These are phyloP conservation scores for Helicoverpa zea DNA, from an alignment of 1,140 invertebrate species.

Conservation along the genomic window DNA sequence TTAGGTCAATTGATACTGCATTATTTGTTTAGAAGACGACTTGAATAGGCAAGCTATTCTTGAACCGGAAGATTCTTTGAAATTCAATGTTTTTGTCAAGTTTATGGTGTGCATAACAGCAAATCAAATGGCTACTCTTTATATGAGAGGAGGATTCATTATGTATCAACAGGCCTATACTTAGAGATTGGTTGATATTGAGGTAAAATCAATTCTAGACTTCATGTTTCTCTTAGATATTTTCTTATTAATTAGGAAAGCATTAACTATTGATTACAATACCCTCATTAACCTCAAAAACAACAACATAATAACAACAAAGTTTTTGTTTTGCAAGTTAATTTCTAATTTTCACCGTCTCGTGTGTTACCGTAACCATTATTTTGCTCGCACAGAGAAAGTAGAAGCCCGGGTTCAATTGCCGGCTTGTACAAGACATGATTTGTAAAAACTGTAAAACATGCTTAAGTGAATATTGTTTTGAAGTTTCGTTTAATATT, in stretches of 20 bases:
- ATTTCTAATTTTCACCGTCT: constrained; percentile 71
- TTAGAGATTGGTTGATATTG: too few relatives aligned
- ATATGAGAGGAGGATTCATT: too few relatives aligned
- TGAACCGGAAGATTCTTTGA: too few relatives aligned
- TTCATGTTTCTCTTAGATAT: too few relatives aligned
- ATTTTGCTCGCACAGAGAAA: constrained; percentile 68
- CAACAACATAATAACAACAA: constrained; percentile 16
- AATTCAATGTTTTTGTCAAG: too few relatives aligned
- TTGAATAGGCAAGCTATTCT: too few relatives aligned
- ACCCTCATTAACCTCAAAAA: not conserved
- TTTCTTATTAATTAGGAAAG: too few relatives aligned
- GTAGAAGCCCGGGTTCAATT: constrained; percentile 40
- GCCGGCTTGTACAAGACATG: constrained; percentile 18
- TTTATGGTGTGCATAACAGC: not conserved
- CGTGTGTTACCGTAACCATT: constrained; percentile 64
- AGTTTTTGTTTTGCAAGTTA: constrained; percentile 40
- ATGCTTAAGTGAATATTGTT: constrained; percentile 27
- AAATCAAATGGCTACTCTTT: not conserved
- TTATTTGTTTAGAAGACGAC: too few relatives aligned
- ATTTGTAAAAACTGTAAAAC: constrained; percentile 46
- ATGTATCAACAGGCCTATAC: too few relatives aligned
- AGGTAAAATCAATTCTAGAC: too few relatives aligned
- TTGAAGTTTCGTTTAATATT: constrained; percentile 11
- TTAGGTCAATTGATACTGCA: too few relatives aligned
- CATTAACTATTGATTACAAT: not conserved